Percentiles rank a stretch among this genome's conserved stretches.
Evolutionary conservation across 2,888 invertebrate genomes (phyloP).

Genomic region (Trichopria drosophilae): DNA sequence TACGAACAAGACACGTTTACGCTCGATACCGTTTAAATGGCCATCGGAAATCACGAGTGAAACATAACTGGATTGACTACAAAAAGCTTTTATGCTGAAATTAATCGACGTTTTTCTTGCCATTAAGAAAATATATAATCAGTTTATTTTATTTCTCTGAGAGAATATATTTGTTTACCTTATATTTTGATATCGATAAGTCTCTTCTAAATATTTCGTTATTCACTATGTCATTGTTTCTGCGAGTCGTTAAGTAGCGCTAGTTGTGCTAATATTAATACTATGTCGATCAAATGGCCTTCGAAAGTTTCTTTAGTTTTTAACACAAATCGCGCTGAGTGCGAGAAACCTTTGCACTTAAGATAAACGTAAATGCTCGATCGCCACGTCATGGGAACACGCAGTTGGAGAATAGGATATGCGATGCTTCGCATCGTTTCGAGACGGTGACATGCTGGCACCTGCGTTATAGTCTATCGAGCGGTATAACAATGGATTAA

Average conservation of each 20-base stretch:
- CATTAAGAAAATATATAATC: too few relatives aligned
- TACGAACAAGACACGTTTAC: conserved; percentile 40
- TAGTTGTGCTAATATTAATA: too few relatives aligned
- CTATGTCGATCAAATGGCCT: conserved; percentile 16
- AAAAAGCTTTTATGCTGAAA: too few relatives aligned
- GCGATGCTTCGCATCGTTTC: conserved; percentile 18
- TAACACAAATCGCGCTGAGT: conserved; percentile 35
- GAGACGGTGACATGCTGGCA: conserved; percentile 46
- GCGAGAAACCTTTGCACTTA: conserved; percentile 42
- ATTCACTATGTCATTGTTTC: too few relatives aligned
- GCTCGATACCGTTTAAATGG: conserved; percentile 10
- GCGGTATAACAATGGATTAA: conserved; percentile 31
- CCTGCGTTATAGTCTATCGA: conserved; percentile 41
- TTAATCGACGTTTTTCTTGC: too few relatives aligned
- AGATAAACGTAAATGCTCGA: conserved; percentile 54
- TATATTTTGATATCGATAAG: too few relatives aligned
- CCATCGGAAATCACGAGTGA: too few relatives aligned
- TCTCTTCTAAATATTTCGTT: too few relatives aligned
- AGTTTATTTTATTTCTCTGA: too few relatives aligned
- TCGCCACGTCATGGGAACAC: conserved; percentile 53
- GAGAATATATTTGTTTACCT: too few relatives aligned
- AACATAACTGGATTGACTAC: too few relatives aligned
- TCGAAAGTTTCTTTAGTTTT: conserved; percentile 12
- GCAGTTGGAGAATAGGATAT: conserved; percentile 10
- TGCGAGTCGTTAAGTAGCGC: too few relatives aligned